Evolutionary conservation across 2,888 invertebrate species (phyloP).

Genomic region (Trachelus troglodyta): DNA sequence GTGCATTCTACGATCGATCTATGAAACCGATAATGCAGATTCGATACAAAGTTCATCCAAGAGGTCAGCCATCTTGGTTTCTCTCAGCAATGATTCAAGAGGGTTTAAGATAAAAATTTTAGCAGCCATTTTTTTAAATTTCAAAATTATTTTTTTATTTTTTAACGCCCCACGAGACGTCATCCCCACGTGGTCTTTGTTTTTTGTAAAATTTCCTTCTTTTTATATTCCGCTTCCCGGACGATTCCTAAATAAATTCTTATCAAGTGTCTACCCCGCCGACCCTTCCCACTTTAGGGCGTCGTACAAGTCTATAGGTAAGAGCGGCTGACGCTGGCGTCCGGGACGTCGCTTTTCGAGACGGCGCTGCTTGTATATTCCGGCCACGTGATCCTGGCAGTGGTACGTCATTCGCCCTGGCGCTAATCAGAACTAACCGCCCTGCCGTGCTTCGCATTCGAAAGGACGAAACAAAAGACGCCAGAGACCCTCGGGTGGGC

Average conservation of each 20-base stretch:
- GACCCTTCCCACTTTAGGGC: conserved; percentile 1
- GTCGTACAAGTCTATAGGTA: neutral
- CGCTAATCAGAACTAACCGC: conserved; percentile 67
- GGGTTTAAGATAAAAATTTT: neutral
- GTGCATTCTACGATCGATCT: conserved; percentile 36
- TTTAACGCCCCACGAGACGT: neutral
- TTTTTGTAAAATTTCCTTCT: neutral
- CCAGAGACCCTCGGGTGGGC: conserved; percentile 24
- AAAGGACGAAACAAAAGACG: conserved; percentile 21
- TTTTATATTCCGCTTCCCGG: neutral
- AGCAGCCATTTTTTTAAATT: too few species aligned
- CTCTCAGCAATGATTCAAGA: conserved; percentile 12
- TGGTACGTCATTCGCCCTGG: conserved; percentile 62
- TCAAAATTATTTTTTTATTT: too few species aligned
- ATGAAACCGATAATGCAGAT: conserved; percentile 36
- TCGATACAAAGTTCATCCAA: conserved; percentile 5
- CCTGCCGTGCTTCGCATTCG: conserved; percentile 60
- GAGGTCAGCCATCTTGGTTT: conserved; percentile 19
- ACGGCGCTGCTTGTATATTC: conserved; percentile 45
- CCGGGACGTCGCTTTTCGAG: neutral
- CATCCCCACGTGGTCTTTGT: neutral
- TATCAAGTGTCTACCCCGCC: conserved; percentile 20
- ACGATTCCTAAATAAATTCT: conserved; percentile 40
- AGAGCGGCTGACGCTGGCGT: neutral
- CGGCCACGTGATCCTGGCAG: conserved; percentile 60